Conservation (phyloP, 2,888 invertebrate species). For the Trachelus tabidus region DNA sequence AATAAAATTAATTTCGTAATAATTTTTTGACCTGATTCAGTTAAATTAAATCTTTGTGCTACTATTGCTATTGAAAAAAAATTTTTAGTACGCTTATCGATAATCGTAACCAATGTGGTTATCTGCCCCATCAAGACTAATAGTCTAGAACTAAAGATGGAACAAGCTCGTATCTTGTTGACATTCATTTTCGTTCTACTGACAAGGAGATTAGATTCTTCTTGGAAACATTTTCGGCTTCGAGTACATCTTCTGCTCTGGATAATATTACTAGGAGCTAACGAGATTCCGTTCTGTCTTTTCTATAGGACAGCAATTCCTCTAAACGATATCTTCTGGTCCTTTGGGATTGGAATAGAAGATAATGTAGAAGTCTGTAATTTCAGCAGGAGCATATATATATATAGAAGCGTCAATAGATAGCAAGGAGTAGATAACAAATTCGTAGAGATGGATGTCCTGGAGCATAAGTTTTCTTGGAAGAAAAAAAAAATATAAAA, state of each 20-base stretch:
- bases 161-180: neutral
- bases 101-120: neutral
- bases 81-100: neutral
- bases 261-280: neutral
- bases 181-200: neutral
- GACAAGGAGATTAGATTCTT: slow-evolving; percentile 1
- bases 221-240: neutral
- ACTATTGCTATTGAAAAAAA: neutral
- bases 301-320: neutral
- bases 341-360: neutral
- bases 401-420: neutral
- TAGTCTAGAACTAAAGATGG: neutral
- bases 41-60: too few species aligned
- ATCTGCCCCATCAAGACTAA: neutral
- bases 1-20: too few species aligned
- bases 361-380: neutral
- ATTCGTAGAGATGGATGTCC: neutral
- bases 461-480: neutral
- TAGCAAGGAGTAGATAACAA: neutral
- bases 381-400: neutral
- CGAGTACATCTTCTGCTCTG: neutral
- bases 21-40: too few species aligned
- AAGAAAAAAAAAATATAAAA: neutral
- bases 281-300: neutral
- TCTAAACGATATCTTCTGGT: neutral